Percentiles rank a stretch among this genome's conserved stretches.
Conservation (phyloP, 2,888 invertebrate genomes). For the Meghimatium bilineatum region DNA sequence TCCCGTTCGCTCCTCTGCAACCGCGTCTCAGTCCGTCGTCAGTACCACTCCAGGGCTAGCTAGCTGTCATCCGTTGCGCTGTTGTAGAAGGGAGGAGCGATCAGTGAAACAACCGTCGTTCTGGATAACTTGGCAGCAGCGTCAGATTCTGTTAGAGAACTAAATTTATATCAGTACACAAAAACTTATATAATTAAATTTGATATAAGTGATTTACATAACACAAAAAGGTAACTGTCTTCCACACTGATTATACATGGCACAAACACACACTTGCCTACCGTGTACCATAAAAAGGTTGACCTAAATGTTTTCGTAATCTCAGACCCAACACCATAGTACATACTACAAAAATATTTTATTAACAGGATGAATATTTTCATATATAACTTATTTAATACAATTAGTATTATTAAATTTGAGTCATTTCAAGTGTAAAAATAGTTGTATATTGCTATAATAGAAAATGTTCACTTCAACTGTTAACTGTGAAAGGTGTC, state of each 20-base stretch:
- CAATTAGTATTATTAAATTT: not conserved
- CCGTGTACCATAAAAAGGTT: slow-evolving; percentile 26
- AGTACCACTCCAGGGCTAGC: not conserved
- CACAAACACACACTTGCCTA: not conserved
- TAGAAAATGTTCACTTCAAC: not conserved
- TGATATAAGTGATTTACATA: not conserved
- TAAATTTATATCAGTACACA: not conserved
- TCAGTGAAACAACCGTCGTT: not conserved
- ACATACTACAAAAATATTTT: not conserved
- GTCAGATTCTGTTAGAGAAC: slow-evolving; percentile 6
- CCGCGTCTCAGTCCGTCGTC: not conserved
- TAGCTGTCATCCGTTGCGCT: slow-evolving; percentile 2
- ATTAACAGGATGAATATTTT: not conserved
- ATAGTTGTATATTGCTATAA: not conserved
- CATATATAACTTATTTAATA: not conserved
- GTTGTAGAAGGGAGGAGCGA: slow-evolving; percentile 11
- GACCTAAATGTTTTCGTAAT: slow-evolving; percentile 13
- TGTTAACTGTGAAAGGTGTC: slow-evolving; percentile 2
- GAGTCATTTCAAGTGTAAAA: not conserved
- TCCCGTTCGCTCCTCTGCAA: not conserved
- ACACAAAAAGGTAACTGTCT: not conserved
- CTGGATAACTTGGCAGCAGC: not conserved
- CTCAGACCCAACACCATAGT: not conserved
- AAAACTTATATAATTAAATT: not conserved
- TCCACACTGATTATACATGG: not conserved